Evolutionary conservation across 53 echinoderm and acorn worm species (phyloP).

Genomic region (Mesocentrotus franciscanus): DNA sequence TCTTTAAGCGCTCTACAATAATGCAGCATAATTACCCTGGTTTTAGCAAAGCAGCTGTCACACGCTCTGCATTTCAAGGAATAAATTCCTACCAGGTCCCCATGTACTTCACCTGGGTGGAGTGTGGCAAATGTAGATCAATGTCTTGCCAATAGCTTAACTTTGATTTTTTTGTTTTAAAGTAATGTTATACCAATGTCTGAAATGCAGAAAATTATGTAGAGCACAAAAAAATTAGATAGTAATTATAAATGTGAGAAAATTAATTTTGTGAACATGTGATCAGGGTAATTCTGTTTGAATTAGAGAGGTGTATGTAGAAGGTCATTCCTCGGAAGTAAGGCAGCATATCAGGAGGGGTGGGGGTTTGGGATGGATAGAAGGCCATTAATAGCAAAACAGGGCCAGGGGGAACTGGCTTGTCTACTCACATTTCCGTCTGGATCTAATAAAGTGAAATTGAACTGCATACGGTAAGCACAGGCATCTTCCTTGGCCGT

Average conservation of each 20-base stretch:
- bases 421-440: slow-evolving; percentile 68
- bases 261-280: not conserved
- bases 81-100: no score
- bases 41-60: no score
- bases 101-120: no score
- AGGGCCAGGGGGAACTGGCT: slow-evolving; percentile 60
- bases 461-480: slow-evolving; percentile 47
- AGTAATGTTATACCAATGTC: no score
- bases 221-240: no score
- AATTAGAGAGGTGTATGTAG: not conserved
- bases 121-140: no score
- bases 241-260: not conserved
- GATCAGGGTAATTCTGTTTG: not conserved
- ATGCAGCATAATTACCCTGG: no score
- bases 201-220: no score
- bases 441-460: slow-evolving; percentile 68
- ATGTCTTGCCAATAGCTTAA: no score
- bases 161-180: no score
- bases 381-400: slow-evolving; percentile 26
- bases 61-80: no score
- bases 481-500: slow-evolving; percentile 34
- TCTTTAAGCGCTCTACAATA: no score
- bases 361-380: slow-evolving; percentile 15
- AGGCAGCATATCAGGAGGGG: not conserved
- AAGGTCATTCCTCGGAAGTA: slow-evolving; percentile 30